phyloP scores from a whole-genome alignment of 2,113 vertebrate genomes.

The Varanus salvator region DNA sequence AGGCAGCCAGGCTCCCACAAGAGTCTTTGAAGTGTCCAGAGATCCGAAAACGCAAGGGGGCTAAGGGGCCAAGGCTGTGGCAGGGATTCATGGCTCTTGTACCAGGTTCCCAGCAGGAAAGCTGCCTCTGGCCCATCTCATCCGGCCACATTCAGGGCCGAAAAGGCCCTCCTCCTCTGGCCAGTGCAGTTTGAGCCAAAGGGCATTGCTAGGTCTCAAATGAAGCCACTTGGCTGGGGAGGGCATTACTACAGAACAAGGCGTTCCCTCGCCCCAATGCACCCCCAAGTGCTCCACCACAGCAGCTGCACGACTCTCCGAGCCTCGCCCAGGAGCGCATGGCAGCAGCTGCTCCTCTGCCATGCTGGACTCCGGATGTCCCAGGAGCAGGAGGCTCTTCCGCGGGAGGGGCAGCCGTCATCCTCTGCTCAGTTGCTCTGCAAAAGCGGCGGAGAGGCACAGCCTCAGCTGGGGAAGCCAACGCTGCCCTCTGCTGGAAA shows the following conservation, averaged over 20 bases:
- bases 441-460: background rate
- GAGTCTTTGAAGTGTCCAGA: background rate
- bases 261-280: too few species aligned
- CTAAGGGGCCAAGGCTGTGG: background rate
- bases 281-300: background rate
- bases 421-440: background rate
- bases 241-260: background rate
- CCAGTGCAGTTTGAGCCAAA: background rate
- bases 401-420: too few species aligned
- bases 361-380: background rate
- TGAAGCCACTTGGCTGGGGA: background rate
- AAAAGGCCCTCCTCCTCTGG: background rate
- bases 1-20: background rate
- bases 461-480: background rate
- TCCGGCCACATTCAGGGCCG: background rate
- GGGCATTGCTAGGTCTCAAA: background rate
- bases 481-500: background rate
- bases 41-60: background rate
- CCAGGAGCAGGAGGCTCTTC: background rate
- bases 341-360: background rate
- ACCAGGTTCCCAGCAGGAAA: background rate
- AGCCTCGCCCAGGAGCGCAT: background rate
- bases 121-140: background rate
- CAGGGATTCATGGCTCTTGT: background rate
- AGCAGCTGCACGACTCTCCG: background rate